Base-by-base conservation (phyloP, 2,888 invertebrate genomes). In the Eudasyphora cyanicolor region DNA sequence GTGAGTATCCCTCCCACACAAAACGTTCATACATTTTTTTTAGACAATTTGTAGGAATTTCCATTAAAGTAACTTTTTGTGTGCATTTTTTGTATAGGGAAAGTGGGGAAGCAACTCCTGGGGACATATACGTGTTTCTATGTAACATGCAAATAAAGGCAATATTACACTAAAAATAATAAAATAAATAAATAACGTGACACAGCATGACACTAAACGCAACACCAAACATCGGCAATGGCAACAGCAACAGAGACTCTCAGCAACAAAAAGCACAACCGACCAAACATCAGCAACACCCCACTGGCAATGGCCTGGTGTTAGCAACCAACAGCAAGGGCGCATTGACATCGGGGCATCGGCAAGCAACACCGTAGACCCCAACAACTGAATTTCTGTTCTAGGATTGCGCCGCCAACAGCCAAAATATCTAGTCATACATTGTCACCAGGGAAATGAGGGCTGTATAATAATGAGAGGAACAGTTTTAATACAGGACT, bases 151-250 rank as follows among this genome's bases (percentile, higher is more conserved):
- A 79, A 79, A 82, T 82, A 79, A 79, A 79, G 82, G 73, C 79
- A 79, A 79, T 82, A 71, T 45, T 76, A 82, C 71, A 76, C 19
- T 74, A 17, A 32, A 82, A 79, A 79, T 82, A 82, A 82, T 82
- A 82, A 82, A 80, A 75, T 77, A 85, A 86, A 86, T 86, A 87
- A 89, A 87, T 86, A 88, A 87, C 88, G 88, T 88, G 88, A 87
- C 88, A 88, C 88, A 89, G 88, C 88, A 86, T 86, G 89, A 87
- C 87, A 87, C 86, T 87, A 86, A 85, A 86, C 76, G 85, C 79
- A 71, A 76, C 69, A 62, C 75, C 71, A 81, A 79, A 85, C 82
- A 85, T 75, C 42, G 51, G 77, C 80, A 76, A 77, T 19, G 64
- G 75, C 62, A 54, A 81, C 49, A 19, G 51, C 45, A 73, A 49